Percentiles rank a stretch among this genome's conserved stretches.
These are phyloP conservation scores for Austrolebias charrua DNA, from an alignment of 2,797 vertebrate species.

Conservation along the genomic window DNA sequence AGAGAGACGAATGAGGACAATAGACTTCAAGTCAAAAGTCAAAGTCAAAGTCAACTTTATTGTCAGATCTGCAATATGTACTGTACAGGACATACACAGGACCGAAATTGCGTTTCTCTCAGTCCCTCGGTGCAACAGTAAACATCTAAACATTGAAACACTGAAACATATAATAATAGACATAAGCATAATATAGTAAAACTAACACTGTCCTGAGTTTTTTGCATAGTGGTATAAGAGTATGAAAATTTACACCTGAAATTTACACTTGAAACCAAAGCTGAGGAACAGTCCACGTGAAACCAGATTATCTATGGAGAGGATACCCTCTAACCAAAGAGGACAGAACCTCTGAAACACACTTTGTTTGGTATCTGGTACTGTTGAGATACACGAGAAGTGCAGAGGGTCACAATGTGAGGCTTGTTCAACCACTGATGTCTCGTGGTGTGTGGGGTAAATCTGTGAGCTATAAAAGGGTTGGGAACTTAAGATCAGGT, in stretches of 20 bases:
- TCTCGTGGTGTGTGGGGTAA: not conserved
- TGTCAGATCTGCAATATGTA: too few relatives aligned
- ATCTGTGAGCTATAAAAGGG: not conserved
- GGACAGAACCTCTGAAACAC: slow-evolving; percentile 22
- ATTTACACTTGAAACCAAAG: slow-evolving; percentile 50
- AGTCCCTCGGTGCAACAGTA: too few relatives aligned
- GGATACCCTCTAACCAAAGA: slow-evolving; percentile 35
- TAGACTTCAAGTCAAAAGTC: too few relatives aligned
- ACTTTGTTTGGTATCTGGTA: slow-evolving; percentile 37
- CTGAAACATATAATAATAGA: too few relatives aligned
- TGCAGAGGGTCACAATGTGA: slow-evolving; percentile 26
- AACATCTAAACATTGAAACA: too few relatives aligned
- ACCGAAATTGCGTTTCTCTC: too few relatives aligned
- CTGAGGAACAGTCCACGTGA: slow-evolving; percentile 50
- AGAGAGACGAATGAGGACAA: slow-evolving; percentile 29
- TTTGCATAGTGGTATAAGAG: too few relatives aligned
- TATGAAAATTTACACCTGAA: too few relatives aligned
- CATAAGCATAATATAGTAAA: too few relatives aligned
- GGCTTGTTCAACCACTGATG: slow-evolving; percentile 13
- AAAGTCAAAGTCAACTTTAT: too few relatives aligned
- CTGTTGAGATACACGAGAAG: slow-evolving; percentile 43
- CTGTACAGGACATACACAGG: too few relatives aligned
- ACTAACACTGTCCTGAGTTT: too few relatives aligned
- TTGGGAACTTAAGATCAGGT: slow-evolving; percentile 10
- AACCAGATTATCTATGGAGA: slow-evolving; percentile 44